A percentile compares a stretch with the other conserved stretches of the same genome.
These are phyloP conservation scores for Aethes cnicana DNA, from an alignment of 2,888 invertebrate species.

Conservation along the genomic window DNA sequence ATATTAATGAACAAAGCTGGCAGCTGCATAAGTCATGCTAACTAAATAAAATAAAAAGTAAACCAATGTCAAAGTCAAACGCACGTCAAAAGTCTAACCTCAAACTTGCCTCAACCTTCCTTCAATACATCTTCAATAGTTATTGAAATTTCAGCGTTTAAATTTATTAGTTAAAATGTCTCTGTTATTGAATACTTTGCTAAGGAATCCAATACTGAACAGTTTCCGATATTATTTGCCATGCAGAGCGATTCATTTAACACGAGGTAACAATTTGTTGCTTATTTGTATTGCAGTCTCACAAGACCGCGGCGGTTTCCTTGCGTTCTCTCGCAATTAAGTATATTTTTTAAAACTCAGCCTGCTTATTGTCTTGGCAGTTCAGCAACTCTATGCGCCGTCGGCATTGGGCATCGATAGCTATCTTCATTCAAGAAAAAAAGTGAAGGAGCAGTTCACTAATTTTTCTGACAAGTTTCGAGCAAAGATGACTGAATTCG, in stretches of 20 bases:
- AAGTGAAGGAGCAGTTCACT: constrained; percentile 82
- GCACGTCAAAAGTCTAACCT: constrained; percentile 37
- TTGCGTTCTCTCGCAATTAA: neutral
- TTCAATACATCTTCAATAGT: too few species aligned
- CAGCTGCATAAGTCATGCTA: too few species aligned
- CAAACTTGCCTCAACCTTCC: too few species aligned
- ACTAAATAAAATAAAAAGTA: too few species aligned
- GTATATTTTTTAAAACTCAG: neutral
- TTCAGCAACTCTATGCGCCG: constrained; percentile 77
- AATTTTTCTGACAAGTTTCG: constrained; percentile 86
- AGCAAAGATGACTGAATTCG: constrained; percentile 86
- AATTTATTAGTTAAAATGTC: constrained; percentile 46
- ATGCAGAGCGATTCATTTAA: constrained; percentile 38
- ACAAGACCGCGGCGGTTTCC: neutral
- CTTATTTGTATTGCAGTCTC: neutral
- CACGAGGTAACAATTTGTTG: constrained; percentile 34
- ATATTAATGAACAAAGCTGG: too few species aligned
- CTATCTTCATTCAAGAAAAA: constrained; percentile 79
- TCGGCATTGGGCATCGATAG: constrained; percentile 84
- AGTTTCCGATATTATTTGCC: constrained; percentile 45
- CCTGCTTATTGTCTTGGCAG: constrained; percentile 46
- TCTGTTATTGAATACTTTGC: constrained; percentile 46
- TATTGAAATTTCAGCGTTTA: neutral
- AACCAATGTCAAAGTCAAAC: too few species aligned
- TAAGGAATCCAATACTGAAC: constrained; percentile 41